These are phyloP conservation scores for Cassiopea andromeda DNA, from an alignment of 30 jellyfish, hydroid and myxozoan species.

Conservation along the genomic window DNA sequence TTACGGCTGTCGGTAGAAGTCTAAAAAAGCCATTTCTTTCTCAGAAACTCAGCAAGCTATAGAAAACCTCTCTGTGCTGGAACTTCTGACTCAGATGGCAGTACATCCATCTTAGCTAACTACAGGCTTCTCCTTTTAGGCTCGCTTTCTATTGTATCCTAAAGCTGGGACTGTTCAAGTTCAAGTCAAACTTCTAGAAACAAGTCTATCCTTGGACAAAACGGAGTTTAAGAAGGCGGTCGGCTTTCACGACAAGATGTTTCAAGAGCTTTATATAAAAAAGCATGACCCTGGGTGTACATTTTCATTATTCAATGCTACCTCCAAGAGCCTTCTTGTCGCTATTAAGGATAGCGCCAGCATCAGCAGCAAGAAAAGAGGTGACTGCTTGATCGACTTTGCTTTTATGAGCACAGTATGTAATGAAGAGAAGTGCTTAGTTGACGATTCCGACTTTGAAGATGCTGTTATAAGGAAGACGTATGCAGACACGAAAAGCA, in stretches of 20 bases:
- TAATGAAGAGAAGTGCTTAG: background rate
- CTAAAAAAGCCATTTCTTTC: no score
- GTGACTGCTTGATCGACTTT: conserved; percentile 12
- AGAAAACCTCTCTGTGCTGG: no score
- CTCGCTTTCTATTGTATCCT: conserved; percentile 54
- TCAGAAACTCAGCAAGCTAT: no score
- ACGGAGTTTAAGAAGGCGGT: background rate
- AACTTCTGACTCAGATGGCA: no score
- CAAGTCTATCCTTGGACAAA: background rate
- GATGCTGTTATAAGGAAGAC: conserved; percentile 67
- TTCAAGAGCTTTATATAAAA: conserved; percentile 1
- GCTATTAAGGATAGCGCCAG: background rate
- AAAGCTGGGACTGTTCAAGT: conserved; percentile 72
- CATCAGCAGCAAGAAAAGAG: background rate
- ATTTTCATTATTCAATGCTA: background rate
- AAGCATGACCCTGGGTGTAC: background rate
- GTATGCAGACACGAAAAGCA: conserved; percentile 25
- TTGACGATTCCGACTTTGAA: background rate
- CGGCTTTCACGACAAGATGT: conserved; percentile 34
- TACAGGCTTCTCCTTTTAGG: no score
- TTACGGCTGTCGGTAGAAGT: no score
- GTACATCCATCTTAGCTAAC: no score
- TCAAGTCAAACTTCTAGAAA: conserved; percentile 18
- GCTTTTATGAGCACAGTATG: conserved; percentile 10
- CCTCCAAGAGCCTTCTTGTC: conserved; percentile 22